These are phyloP conservation scores for Fukomys damarensis DNA, from an alignment of 2,113 vertebrate genomes.

Conservation along the genomic window DNA sequence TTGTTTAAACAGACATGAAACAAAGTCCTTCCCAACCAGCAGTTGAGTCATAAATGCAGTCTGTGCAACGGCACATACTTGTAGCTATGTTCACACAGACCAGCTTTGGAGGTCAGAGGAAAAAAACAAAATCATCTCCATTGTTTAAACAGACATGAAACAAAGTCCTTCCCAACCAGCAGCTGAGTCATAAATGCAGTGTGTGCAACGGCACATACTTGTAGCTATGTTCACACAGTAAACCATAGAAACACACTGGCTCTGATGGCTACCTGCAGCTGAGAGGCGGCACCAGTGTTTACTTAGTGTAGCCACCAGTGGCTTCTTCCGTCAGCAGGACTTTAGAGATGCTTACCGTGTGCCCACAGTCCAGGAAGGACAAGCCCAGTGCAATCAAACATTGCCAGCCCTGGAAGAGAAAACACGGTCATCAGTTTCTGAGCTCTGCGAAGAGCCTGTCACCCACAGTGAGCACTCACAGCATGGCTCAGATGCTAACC, in stretches of 20 bases:
- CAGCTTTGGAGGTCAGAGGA: constrained; percentile 59
- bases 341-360: constrained; percentile 91
- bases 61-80: constrained; percentile 85
- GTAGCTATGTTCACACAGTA: constrained; percentile 84
- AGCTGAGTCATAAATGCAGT: constrained; percentile 17
- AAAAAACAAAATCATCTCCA: constrained; percentile 31
- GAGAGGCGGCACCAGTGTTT: constrained; percentile 65
- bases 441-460: background rate
- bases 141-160: background rate
- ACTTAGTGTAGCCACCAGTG: constrained; percentile 67
- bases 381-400: constrained; percentile 93
- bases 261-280: constrained; percentile 84
- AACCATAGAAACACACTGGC: constrained; percentile 87
- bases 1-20: background rate
- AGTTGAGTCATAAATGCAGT: constrained; percentile 18
- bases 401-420: constrained; percentile 90
- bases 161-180: constrained; percentile 17
- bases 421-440: background rate
- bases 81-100: constrained; percentile 84
- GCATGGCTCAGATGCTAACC: background rate
- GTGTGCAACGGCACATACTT: constrained; percentile 85
- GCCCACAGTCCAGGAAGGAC: constrained; percentile 91
- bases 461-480: background rate
- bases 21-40: constrained; percentile 17
- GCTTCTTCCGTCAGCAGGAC: constrained; percentile 87